Base-by-base conservation (phyloP, 2,888 invertebrate species). In the Neoscelio sp. region DNA sequence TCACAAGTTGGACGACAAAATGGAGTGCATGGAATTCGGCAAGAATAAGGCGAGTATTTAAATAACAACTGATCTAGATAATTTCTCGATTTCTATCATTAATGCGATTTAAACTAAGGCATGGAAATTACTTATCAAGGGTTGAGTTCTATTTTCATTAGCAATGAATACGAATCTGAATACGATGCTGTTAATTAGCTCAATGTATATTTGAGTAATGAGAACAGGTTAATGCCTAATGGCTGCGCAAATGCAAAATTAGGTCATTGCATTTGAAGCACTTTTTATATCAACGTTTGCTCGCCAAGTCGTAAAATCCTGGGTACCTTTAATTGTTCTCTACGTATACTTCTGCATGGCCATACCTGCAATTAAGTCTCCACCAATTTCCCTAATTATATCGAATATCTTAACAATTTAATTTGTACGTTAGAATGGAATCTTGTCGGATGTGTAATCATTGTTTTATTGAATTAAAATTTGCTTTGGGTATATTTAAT, bases 1-100 rank as follows among this genome's bases (percentile, higher is more conserved):
- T 87, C 96, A 98, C 89, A 97, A 97, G 89, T 95, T 97, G 1
- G 91, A 97, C 60, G 94, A 94, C 84, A 95, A 95, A 87, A 93
- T 96, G 70, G 94, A 95, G 35, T 93, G 94, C 68, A 91, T 98
- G 83, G 94, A 95, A 87, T 97, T 98, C 83, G 96, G 95, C 89
- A 91, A 91, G 10, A 93, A 94, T 80, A 97, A 97, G 90, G 92
- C 91, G 84, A 85, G 82, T 64, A 56, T 68, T 30, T 10, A 42
- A 70, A 26, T 28, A 15, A 7, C n/a, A 50, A 46, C 23, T 50
- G 15, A 38, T 13, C 2, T n/a, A 40, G 26, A 2, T 40, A 20
- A 56, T 48, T 74, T 35, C n/a, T 64, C 48, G 20, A 33, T 50
- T 30, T 64, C 10, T 76, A 12, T 48, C 33, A 70, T 64, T 56